Evolutionary conservation across 2,113 vertebrate genomes (phyloP), one percentile per base, ranked within the genome.

Genomic region (Lepidothrix coronata): DNA sequence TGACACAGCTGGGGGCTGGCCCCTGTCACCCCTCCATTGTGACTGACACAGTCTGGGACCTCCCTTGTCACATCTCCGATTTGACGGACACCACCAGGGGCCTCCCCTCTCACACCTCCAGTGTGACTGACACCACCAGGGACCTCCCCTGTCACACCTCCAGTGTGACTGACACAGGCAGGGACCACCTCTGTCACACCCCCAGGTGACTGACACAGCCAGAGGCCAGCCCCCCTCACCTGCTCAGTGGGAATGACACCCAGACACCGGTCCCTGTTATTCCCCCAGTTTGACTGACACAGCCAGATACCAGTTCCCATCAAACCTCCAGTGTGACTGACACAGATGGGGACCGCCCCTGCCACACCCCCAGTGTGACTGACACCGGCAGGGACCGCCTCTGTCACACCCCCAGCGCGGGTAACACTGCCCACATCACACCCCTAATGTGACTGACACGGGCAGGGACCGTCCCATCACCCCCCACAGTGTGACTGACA

Each of bases 11-110:
- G 5, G 8, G 12, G 9, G 22, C 18, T 16, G 23, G 17, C 8
- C 22, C 22, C 52, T 35, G 6, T 21, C 44, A 6, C 63, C 3
- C 39, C 33, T 3, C 11, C 19, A 14, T 2, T 2, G 23, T 37
- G 63, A 63, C 21, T 22, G 75, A 25, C 43, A 48, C 2, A 1
- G 8, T 0, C 35, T 5, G 18, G 14, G 1, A 48, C 58, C 0
- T 4, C 43, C 35, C 14, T 3, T 18, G 7, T 33, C 12, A 39
- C 70, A 30, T 11, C 49, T 1, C 28, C 46, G 3, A 0, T 13
- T 12, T 46, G 71, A 71, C 17, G 8, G 82, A 55, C 58, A 25
- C 3, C 0, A 4, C 0, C 23, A 14, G 22, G 8, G 2, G 37
- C 58, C 0, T 0, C 37, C 41, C 6, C 2, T 67, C n/a, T 31